Evolutionary conservation across 2,113 vertebrate genomes (phyloP), one percentile per base, ranked within the genome.

Genomic region (Taurulus bubalis): DNA sequence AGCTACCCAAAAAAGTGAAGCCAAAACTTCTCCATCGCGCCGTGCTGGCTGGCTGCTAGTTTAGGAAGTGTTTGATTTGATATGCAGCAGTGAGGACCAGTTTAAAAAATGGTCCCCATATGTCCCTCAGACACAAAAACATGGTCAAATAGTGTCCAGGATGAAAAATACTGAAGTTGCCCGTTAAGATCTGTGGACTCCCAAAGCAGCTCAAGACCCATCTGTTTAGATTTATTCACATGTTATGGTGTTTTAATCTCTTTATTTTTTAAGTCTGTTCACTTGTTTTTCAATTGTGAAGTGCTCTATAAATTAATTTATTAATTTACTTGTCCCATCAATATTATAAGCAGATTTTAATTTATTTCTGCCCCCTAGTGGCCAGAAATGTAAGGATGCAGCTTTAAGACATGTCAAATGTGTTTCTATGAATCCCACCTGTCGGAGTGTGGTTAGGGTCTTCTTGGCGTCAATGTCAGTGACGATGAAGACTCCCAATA

Each of bases 401-500:
- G 12, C 14, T 53, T 28, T 18, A 49, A 32, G 0, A 12, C 64
- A 34, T 18, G 8, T 8, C 3, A 14, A 30, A 7, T 51, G 53
- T 32, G 38, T 62, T 60, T 30, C 6, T 32, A 47, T 73, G 36
- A 30, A 4, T 53, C 90, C 94, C 77, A 98, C 98, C 95, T 95
- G 96, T 78, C 95, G 94, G 55, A 98, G 86, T 26, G 91, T 89
- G 65, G 89, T 95, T 53, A 96, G 95, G 30, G 94, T 88, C 0
- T 99, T 97, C 80, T 96, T 97, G 28, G 92, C 91, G 36, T 98
- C 96, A 66, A 94, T 92, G 79, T 95, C 90, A 58, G 92, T 87
- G 83, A 98, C 87, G 69, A 97, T 93, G 85, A 99, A 99, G 28
- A 98, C 93, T 68, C 98, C 98, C 22, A 98, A 85, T 60, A 99